These are phyloP conservation scores for Calliscelio sp. DNA, from an alignment of 2,888 invertebrate genomes.

Conservation along the genomic window DNA sequence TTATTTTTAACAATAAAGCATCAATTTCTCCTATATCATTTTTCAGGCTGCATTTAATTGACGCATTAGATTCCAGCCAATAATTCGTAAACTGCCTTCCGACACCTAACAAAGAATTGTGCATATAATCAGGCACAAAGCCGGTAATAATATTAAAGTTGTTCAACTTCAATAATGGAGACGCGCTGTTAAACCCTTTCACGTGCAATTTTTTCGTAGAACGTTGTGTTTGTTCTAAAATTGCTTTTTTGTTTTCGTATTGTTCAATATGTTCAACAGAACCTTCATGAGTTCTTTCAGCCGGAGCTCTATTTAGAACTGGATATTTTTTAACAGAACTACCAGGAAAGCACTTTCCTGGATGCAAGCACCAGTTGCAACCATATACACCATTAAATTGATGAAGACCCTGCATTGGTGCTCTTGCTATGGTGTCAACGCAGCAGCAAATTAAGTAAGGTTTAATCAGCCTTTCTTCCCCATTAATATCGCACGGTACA, in stretches of 20 bases:
- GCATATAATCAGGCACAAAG: conserved; percentile 25
- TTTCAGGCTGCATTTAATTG: background rate
- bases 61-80: background rate
- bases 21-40: background rate
- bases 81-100: conserved; percentile 5
- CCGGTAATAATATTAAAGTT: conserved; percentile 18
- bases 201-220: background rate
- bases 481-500: conserved; percentile 18
- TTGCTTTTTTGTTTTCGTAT: background rate
- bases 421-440: conserved; percentile 6
- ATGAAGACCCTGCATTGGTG: conserved; percentile 11
- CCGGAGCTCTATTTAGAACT: background rate
- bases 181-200: background rate
- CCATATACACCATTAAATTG: conserved; percentile 32
- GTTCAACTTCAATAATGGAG: background rate
- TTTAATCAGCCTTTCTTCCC: conserved; percentile 37
- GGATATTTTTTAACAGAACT: background rate
- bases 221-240: background rate
- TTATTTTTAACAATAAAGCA: background rate
- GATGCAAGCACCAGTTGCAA: conserved; percentile 24
- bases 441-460: conserved; percentile 2
- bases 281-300: background rate
- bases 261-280: background rate
- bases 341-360: background rate
- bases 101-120: conserved; percentile 11